A percentile compares a stretch with the other conserved stretches of the same genome.
phyloP scores from a whole-genome alignment of 1,140 invertebrate species.

The Aradophagus sp. region DNA sequence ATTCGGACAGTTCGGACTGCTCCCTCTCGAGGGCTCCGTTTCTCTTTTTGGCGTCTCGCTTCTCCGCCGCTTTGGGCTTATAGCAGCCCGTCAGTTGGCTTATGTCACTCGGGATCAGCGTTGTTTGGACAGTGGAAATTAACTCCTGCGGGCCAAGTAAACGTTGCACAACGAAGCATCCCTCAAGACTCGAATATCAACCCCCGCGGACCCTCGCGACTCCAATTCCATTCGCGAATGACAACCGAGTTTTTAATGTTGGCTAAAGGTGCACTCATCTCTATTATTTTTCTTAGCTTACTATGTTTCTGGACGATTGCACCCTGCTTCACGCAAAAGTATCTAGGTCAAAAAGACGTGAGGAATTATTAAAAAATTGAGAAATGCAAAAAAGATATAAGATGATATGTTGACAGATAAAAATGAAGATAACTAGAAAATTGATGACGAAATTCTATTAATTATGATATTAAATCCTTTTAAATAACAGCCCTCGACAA shows the following conservation, averaged over 20 bases:
- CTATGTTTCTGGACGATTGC: too few relatives aligned
- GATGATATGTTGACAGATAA: too few relatives aligned
- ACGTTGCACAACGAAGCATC: slow-evolving; percentile 24
- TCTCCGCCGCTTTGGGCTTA: slow-evolving; percentile 51
- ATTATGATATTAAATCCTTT: too few relatives aligned
- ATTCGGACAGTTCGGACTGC: slow-evolving; percentile 49
- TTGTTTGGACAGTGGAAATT: slow-evolving; percentile 75
- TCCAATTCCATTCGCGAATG: slow-evolving; percentile 25
- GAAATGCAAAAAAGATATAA: too few relatives aligned
- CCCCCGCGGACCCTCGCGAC: slow-evolving; percentile 33
- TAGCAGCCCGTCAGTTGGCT: slow-evolving; percentile 69
- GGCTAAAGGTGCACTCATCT: too few relatives aligned
- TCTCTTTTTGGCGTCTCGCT: slow-evolving; percentile 25
- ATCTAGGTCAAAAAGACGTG: too few relatives aligned
- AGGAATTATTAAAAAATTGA: too few relatives aligned
- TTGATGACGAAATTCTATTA: too few relatives aligned
- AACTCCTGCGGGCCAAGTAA: slow-evolving; percentile 55
- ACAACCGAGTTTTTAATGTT: too few relatives aligned
- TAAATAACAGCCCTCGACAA: slow-evolving; percentile 29
- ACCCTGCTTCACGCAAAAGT: too few relatives aligned
- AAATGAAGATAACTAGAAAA: too few relatives aligned
- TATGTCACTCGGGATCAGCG: slow-evolving; percentile 73
- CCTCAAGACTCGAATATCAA: slow-evolving; percentile 50
- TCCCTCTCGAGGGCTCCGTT: slow-evolving; percentile 38
- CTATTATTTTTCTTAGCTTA: too few relatives aligned